phyloP scores from a whole-genome alignment of 2,888 invertebrate species.

The Apeira syringaria region DNA sequence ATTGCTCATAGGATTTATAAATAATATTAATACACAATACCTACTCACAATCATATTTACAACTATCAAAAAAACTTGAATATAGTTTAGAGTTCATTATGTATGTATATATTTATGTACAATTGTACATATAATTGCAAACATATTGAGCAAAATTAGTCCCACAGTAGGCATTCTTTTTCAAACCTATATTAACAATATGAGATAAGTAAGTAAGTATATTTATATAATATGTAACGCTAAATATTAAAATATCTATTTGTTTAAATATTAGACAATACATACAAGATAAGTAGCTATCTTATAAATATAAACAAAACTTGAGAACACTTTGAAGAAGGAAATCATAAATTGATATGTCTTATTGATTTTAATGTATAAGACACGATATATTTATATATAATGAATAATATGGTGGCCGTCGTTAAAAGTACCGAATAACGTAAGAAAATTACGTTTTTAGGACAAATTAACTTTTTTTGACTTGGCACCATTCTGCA shows the following conservation, averaged over 20 bases:
- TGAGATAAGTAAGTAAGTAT: constrained; percentile 64
- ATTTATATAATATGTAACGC: constrained; percentile 54
- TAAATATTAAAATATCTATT: constrained; percentile 68
- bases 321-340: constrained; percentile 7
- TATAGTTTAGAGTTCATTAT: no score
- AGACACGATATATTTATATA: constrained; percentile 19
- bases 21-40: no score
- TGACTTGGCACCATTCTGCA: constrained; percentile 2
- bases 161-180: constrained; percentile 48
- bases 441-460: neutral
- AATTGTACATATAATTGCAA: constrained; percentile 20
- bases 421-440: constrained; percentile 5
- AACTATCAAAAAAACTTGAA: no score
- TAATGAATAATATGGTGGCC: constrained; percentile 12
- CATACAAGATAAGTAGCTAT: constrained; percentile 43
- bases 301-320: constrained; percentile 25
- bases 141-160: constrained; percentile 52
- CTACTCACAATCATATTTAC: no score
- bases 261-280: constrained; percentile 48
- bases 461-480: neutral
- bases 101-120: constrained; percentile 17
- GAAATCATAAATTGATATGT: constrained; percentile 27
- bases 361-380: constrained; percentile 17
- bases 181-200: constrained; percentile 66
- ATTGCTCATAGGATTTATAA: no score